phyloP scores from a whole-genome alignment of 2,113 vertebrate species.

The Artemisiospiza belli region DNA sequence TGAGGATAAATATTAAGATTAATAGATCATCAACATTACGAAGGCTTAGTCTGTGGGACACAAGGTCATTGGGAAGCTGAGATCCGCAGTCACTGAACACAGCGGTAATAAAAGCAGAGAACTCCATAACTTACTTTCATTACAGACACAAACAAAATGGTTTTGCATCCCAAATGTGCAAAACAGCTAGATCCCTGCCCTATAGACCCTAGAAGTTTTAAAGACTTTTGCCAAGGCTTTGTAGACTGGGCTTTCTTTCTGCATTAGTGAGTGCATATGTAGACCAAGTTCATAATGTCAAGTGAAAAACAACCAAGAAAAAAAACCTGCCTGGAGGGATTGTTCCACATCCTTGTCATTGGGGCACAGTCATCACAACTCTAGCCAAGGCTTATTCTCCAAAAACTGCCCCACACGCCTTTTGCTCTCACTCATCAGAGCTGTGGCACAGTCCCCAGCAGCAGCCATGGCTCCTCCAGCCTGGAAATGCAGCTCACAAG shows the following conservation, averaged over 20 bases:
- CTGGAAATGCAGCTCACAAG: neutral
- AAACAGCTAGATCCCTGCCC: neutral
- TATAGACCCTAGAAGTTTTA: neutral
- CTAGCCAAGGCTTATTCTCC: neutral
- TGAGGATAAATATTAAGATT: conserved; percentile 61
- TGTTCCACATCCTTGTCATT: neutral
- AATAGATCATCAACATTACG: neutral
- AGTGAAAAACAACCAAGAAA: neutral
- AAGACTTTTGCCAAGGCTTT: neutral
- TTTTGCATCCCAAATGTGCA: neutral
- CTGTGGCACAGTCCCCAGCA: neutral
- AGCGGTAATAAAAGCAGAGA: neutral
- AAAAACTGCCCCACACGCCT: neutral
- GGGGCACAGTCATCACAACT: neutral
- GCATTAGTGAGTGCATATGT: neutral
- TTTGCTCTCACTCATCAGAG: neutral
- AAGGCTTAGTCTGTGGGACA: conserved; percentile 17
- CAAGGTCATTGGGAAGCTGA: conserved; percentile 19
- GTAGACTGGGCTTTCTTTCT: neutral
- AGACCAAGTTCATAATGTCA: neutral
- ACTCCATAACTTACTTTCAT: neutral
- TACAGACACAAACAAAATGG: neutral
- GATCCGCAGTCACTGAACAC: neutral
- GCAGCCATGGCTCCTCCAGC: neutral
- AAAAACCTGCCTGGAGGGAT: neutral